phyloP scores from a whole-genome alignment of 2,888 invertebrate genomes.

The Thymelicus acteon region DNA sequence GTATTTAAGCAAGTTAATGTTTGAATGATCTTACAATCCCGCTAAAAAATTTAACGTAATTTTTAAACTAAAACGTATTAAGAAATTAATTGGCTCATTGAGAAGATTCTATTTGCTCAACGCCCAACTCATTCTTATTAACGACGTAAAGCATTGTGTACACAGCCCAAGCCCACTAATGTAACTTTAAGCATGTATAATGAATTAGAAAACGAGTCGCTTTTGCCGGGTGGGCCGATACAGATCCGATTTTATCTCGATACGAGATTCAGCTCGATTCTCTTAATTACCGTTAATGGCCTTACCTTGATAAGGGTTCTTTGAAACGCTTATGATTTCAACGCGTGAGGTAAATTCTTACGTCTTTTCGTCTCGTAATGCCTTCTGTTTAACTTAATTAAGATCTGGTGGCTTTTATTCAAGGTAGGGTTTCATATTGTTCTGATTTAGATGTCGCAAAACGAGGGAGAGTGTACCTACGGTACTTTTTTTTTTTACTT shows the following conservation, averaged over 20 bases:
- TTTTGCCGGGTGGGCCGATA: constrained; percentile 77
- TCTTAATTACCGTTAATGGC: constrained; percentile 82
- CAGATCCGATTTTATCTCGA: constrained; percentile 74
- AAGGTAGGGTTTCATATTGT: background rate
- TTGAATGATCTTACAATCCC: no score
- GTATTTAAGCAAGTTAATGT: no score
- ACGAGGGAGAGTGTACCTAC: constrained; percentile 6
- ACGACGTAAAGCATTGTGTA: constrained; percentile 33
- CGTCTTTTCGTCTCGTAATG: constrained; percentile 55
- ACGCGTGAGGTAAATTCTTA: constrained; percentile 77
- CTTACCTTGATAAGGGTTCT: constrained; percentile 60
- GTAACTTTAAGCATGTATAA: constrained; percentile 72
- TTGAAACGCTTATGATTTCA: constrained; percentile 83
- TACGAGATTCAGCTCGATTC: constrained; percentile 75
- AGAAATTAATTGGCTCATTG: no score
- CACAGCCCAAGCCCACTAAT: constrained; percentile 51
- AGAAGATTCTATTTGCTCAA: no score
- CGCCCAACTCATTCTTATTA: background rate
- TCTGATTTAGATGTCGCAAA: background rate
- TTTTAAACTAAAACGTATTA: no score
- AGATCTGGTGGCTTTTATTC: constrained; percentile 59
- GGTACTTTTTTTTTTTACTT: no score
- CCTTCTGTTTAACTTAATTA: constrained; percentile 70
- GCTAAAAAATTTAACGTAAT: no score
- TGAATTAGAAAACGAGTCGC: constrained; percentile 65